A percentile compares a stretch with the other conserved stretches of the same genome.
phyloP scores from a whole-genome alignment of 2,888 invertebrate species.

The Myopa tessellatipennis region DNA sequence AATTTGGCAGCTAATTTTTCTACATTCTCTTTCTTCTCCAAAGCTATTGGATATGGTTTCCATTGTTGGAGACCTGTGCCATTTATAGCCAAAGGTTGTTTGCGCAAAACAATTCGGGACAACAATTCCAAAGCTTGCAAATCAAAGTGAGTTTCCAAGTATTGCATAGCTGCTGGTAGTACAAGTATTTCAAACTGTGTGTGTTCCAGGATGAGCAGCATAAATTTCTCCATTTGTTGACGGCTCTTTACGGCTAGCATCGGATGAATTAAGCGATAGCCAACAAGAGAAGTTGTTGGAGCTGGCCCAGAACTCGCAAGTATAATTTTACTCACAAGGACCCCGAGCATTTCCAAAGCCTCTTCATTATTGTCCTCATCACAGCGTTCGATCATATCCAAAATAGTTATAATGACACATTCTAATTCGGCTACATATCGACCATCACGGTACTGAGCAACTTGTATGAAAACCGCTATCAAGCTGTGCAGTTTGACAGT shows the following conservation, averaged over 20 bases:
- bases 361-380: slow-evolving; percentile 28
- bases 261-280: slow-evolving; percentile 76
- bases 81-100: slow-evolving; percentile 74
- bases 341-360: slow-evolving; percentile 43
- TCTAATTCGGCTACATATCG: slow-evolving; percentile 73
- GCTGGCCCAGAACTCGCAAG: slow-evolving; percentile 74
- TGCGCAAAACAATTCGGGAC: slow-evolving; percentile 75
- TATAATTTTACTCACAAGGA: slow-evolving; percentile 72
- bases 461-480: slow-evolving; percentile 73
- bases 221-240: slow-evolving; percentile 73
- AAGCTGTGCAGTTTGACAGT: slow-evolving; percentile 65
- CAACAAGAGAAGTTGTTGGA: slow-evolving; percentile 78
- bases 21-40: slow-evolving; percentile 62
- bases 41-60: slow-evolving; percentile 76
- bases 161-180: slow-evolving; percentile 75
- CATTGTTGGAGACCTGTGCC: slow-evolving; percentile 74
- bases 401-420: slow-evolving; percentile 72
- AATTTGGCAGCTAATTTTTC: slow-evolving; percentile 59
- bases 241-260: slow-evolving; percentile 72
- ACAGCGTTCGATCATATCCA: slow-evolving; percentile 54
- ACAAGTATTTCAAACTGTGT: slow-evolving; percentile 80
- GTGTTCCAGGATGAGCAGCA: slow-evolving; percentile 75
- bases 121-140: slow-evolving; percentile 72
- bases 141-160: slow-evolving; percentile 72
- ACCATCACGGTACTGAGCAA: slow-evolving; percentile 75